Base-by-base conservation (phyloP, 2,113 vertebrate genomes). In the Phyllopteryx taeniolatus region DNA sequence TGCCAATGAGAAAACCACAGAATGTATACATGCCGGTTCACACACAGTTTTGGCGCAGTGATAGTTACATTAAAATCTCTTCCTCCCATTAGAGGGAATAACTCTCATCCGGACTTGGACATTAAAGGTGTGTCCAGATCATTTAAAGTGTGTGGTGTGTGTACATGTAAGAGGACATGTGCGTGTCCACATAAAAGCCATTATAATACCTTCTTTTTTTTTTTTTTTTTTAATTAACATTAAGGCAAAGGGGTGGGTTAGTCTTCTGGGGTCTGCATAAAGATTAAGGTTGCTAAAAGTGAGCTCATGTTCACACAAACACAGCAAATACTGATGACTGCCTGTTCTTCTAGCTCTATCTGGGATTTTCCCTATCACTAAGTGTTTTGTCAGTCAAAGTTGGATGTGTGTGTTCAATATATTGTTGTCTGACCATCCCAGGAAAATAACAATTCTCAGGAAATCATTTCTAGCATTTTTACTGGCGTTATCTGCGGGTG, bases 1-100 rank as follows among this genome's bases (percentile, higher is more conserved):
- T 92, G 85, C 89, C 88, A 92, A 87, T 83, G 81, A 90, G 86
- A 92, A 93, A 94, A 93, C 92, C 91, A 92, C 92, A 94, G 88
- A 92, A 92, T 90, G 88, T 91, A 90, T 91, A 91, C 90, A 91
- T 93, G 90, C 86, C n/a, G 82, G 74, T 86, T 90, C 83, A 79
- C 83, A 88, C 90, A 86, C 86, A 71, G 83, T 88, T 91, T 89
- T 86, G 87, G 85, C 79, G 87, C 88, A 89, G 87, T 91, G 89
- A 89, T 88, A 91, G 87, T 92, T 91, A 88, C 91, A 93, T 93
- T 94, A 94, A 92, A 92, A 86, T 90, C 81, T 82, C 83, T 88
- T 84, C 84, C 83, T 78, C 85, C 93, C 93, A 94, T 93, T 94
- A 93, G 91, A 90, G 87, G 22, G 80, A 76, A 68, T 27, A 82